Evolutionary conservation across 2,797 vertebrate genomes (phyloP).

Genomic region (Cottoperca gobio): DNA sequence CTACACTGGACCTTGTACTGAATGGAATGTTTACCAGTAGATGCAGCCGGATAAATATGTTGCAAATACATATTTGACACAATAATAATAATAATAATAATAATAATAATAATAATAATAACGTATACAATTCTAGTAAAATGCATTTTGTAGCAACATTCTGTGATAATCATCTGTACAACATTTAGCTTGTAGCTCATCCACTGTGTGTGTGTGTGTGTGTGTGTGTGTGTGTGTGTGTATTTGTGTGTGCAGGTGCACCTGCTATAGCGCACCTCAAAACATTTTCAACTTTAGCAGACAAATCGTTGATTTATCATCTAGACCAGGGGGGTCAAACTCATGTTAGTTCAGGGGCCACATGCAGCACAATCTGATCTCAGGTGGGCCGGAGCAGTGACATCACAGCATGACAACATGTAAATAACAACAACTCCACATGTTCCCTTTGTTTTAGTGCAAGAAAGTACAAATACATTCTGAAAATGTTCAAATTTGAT

Average conservation of each 20-base stretch:
- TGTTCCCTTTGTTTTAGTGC: no score
- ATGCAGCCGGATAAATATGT: neutral
- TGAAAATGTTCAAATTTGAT: no score
- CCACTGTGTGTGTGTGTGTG: neutral
- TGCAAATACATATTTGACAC: neutral
- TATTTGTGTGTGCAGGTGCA: neutral
- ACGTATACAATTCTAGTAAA: neutral
- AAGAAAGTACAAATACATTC: no score
- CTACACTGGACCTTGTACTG: neutral
- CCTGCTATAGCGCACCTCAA: neutral
- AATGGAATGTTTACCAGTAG: neutral
- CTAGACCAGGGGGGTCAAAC: no score
- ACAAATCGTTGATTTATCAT: slow-evolving; percentile 1
- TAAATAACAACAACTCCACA: no score
- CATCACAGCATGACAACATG: no score
- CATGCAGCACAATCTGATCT: no score
- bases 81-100: no score
- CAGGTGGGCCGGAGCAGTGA: no score
- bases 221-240: no score
- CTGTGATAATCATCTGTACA: neutral
- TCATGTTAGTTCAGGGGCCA: no score
- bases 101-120: no score
- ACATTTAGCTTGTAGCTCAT: neutral
- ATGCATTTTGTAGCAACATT: neutral
- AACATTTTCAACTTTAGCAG: neutral